Evolutionary conservation across 2,797 vertebrate species (phyloP).

Genomic region (Micropoecilia bifurca): DNA sequence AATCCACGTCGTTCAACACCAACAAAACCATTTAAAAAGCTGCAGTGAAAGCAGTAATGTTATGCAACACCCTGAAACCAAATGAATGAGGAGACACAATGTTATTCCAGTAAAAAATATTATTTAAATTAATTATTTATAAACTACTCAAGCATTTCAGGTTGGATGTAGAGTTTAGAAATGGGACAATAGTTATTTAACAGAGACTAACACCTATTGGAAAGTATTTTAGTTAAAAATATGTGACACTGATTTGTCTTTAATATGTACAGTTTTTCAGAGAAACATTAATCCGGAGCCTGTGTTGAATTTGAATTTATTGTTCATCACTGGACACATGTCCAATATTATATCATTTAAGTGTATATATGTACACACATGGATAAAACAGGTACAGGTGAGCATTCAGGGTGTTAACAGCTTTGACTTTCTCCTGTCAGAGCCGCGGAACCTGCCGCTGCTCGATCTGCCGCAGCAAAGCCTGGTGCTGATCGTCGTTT

Average conservation of each 20-base stretch:
- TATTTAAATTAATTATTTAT: background rate
- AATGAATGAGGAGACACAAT: background rate
- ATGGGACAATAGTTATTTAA: background rate
- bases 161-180: background rate
- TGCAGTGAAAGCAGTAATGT: background rate
- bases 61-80: background rate
- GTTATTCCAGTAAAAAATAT: background rate
- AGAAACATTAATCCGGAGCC: background rate
- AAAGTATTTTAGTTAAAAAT: background rate
- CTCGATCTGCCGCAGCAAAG: slow-evolving; percentile 45
- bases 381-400: too few relatives aligned
- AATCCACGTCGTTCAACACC: background rate
- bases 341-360: too few relatives aligned
- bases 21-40: background rate
- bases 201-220: background rate
- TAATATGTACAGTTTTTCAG: background rate
- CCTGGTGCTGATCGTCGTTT: slow-evolving; percentile 82
- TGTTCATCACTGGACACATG: too few relatives aligned
- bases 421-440: slow-evolving; percentile 24
- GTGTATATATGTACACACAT: too few relatives aligned
- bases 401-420: too few relatives aligned
- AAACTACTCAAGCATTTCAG: background rate
- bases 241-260: background rate
- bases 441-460: background rate
- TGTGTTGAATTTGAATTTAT: background rate